These are phyloP conservation scores for Peribatodes rhomboidaria DNA, from an alignment of 2,888 invertebrate species.

Conservation along the genomic window DNA sequence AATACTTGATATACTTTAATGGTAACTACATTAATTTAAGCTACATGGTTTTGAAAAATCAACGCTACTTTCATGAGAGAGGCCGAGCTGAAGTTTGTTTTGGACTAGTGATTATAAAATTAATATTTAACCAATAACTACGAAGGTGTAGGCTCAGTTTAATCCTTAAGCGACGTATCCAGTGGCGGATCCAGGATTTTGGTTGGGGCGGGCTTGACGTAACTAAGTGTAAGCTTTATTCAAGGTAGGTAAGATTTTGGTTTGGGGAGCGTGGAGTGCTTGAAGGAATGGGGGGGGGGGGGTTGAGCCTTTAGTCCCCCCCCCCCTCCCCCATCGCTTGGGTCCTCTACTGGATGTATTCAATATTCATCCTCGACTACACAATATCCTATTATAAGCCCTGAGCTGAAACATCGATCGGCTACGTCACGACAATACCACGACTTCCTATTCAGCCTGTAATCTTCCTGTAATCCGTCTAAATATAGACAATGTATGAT, in stretches of 20 bases:
- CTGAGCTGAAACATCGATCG: slow-evolving; percentile 16
- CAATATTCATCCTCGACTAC: slow-evolving; percentile 2
- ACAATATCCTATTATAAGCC: slow-evolving; percentile 25
- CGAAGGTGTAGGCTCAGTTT: slow-evolving; percentile 3
- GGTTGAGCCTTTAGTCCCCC: too few relatives aligned
- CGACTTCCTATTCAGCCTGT: slow-evolving; percentile 25
- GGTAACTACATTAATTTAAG: too few relatives aligned
- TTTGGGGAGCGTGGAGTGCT: too few relatives aligned
- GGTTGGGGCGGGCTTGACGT: too few relatives aligned
- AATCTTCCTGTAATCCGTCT: slow-evolving; percentile 11
- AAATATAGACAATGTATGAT: slow-evolving; percentile 2
- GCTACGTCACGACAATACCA: slow-evolving; percentile 21
- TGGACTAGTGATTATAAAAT: too few relatives aligned
- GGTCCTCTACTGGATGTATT: background rate
- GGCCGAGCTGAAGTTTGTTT: background rate
- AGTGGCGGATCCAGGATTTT: too few relatives aligned
- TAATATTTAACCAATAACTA: too few relatives aligned
- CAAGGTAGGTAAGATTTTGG: too few relatives aligned
- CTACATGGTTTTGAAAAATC: background rate
- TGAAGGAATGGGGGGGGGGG: too few relatives aligned
- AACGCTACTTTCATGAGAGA: background rate
- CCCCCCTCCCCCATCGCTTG: too few relatives aligned
- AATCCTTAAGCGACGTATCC: background rate
- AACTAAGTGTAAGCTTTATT: too few relatives aligned
- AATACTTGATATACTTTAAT: too few relatives aligned